Base-by-base conservation (phyloP, 1,140 invertebrate species). In the Anastatus disparis region DNA sequence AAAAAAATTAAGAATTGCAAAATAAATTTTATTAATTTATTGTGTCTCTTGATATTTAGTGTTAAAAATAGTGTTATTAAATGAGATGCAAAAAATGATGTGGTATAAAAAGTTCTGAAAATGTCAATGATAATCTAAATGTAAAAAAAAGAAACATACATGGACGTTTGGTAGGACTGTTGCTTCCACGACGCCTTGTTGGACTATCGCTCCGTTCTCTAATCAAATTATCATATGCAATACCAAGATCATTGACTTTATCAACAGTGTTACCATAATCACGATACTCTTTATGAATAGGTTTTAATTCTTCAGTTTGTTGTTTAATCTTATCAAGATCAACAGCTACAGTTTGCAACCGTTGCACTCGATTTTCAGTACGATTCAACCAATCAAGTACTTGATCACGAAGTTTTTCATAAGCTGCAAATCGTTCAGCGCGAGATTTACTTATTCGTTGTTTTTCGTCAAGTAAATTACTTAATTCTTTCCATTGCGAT, bases 221-320 rank as follows among this genome's bases (percentile, higher is more conserved):
- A 1, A 93, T 87, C 46, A 97, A 80, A 26, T 92, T 91, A 79
- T 98, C 95, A 77, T 96, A 96, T 26, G 91, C 87, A 42, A 90
- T 91, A 2, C 95, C 96, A 0, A 96, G 87, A 79, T 97, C 95
- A 84, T 97, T 97, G 26, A 97, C 89, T 86, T 95, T 97, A 75
- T 98, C 96, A 62, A 98, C 93, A 15, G 92, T 96, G 1, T 89
- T 84, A 1, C 89, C 91, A 85, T 93, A 97, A 76, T 96, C 95
- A 35, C 94, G 90, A 84, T 97, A 94, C 79, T 97, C 95, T 79
- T 96, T 96, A 22, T 92, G 85, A 38, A 98, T 88, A 0, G 96
- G 95, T 85, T 96, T 93, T 13, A 97, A 80, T 80, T 97, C 94
- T 61, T 97, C 93, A 50, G 91, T 89, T 81, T 97, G 96, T 67